A percentile compares a stretch with the other conserved stretches of the same genome.
phyloP scores from a whole-genome alignment of 1,140 invertebrate genomes.

The Caerostris darwini region DNA sequence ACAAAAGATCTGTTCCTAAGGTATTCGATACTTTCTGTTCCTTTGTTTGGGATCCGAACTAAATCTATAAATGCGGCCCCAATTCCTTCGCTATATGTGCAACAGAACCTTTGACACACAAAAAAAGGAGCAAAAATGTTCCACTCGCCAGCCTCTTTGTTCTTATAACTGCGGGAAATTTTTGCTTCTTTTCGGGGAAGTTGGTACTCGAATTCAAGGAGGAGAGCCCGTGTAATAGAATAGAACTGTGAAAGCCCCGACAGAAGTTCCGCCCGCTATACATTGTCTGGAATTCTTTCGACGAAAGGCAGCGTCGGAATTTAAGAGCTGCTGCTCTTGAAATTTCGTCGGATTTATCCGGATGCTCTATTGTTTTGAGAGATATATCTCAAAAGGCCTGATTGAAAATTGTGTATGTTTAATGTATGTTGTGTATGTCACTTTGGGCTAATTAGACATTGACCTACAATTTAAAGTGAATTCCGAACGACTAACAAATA shows the following conservation, averaged over 20 bases:
- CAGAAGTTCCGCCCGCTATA: neutral
- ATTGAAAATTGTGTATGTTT: neutral
- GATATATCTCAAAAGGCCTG: too few relatives aligned
- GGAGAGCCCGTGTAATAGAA: neutral
- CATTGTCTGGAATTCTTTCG: slow-evolving; percentile 18
- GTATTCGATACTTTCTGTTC: neutral
- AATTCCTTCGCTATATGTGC: neutral
- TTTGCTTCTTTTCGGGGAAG: neutral
- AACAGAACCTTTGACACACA: neutral
- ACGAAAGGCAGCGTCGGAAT: neutral
- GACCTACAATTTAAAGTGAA: too few relatives aligned
- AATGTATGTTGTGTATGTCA: too few relatives aligned
- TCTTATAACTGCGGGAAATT: neutral
- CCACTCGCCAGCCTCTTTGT: neutral
- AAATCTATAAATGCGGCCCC: neutral
- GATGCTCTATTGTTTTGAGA: neutral
- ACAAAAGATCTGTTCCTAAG: too few relatives aligned
- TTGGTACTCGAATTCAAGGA: neutral
- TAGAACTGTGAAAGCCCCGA: neutral
- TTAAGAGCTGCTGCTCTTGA: neutral
- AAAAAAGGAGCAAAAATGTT: neutral
- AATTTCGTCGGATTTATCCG: neutral
- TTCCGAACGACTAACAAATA: too few relatives aligned
- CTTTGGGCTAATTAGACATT: too few relatives aligned
- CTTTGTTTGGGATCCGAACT: neutral